Evolutionary conservation across 2,888 invertebrate genomes (phyloP), one percentile per base, ranked within the genome.

Genomic region (Diogma glabrata): DNA sequence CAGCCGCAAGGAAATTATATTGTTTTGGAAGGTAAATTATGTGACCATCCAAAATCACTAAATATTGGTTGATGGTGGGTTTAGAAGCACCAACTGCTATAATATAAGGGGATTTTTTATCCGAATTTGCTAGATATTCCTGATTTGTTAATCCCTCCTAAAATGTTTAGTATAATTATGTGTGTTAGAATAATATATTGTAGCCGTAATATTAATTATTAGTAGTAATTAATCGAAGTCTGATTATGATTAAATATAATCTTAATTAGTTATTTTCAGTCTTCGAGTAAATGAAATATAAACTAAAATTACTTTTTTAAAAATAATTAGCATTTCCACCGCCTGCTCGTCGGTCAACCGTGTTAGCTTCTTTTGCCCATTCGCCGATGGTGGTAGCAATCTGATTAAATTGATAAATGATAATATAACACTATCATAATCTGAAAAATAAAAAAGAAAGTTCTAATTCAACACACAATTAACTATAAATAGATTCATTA

Each of bases 41-140:
- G n/a, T n/a, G n/a, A n/a, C n/a, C n/a, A n/a, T n/a, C n/a, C n/a
- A n/a, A n/a, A n/a, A n/a, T n/a, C n/a, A n/a, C n/a, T n/a, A n/a
- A n/a, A n/a, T n/a, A n/a, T n/a, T n/a, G n/a, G n/a, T n/a, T n/a
- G n/a, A n/a, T n/a, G n/a, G 36, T 36, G 17, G 36, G 16, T 36
- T 36, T 36, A 17, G 36, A 36, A 14, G 36, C 17, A 36, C 36
- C 36, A 36, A 36, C 36, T 36, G 36, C 36, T 36, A 36, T 14
- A 36, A 36, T 36, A 17, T n/a, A 36, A 36, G 36, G 14, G 14
- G 36, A 16, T 17, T 19, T 38, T 38, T 17, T 38, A 38, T 38
- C 16, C 4, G 16, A n/a, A 38, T 38, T 38, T 38, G 38, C 9
- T 4, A 38, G 5, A 16, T 38, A 38, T 38, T n/a, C n/a, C n/a